phyloP scores from a whole-genome alignment of 1,140 invertebrate species.

The Eulimnadia texana region DNA sequence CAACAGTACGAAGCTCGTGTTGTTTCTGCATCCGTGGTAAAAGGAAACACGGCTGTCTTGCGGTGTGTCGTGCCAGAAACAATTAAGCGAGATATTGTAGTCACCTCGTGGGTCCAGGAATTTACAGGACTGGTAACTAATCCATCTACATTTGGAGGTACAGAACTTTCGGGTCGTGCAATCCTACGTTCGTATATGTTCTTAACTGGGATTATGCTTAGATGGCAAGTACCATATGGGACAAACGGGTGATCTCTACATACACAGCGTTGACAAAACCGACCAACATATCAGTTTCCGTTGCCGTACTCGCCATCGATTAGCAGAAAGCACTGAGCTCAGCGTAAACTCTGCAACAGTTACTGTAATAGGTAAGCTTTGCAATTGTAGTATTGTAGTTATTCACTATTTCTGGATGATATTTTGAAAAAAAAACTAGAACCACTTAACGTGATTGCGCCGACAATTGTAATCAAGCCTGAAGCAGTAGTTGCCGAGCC shows the following conservation, averaged over 20 bases:
- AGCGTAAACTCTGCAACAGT: neutral
- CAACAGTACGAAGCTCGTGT: constrained; percentile 63
- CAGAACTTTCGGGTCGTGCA: too few relatives aligned
- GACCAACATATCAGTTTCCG: constrained; percentile 3
- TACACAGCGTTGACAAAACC: constrained; percentile 1
- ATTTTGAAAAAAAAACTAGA: neutral
- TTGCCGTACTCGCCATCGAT: constrained; percentile 6
- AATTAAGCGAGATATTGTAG: constrained; percentile 63
- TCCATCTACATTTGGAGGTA: constrained; percentile 6
- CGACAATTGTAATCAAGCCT: neutral
- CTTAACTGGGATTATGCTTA: neutral
- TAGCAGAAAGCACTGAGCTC: neutral
- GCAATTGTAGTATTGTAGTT: neutral
- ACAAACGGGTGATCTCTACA: neutral
- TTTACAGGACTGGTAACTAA: constrained; percentile 57
- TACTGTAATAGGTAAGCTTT: neutral
- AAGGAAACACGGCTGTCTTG: constrained; percentile 64
- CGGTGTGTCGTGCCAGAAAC: constrained; percentile 64
- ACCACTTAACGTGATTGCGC: neutral
- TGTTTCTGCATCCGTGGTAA: constrained; percentile 54
- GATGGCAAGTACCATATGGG: constrained; percentile 7
- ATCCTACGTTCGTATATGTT: neutral
- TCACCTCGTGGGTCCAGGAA: constrained; percentile 68
- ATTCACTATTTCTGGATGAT: neutral
- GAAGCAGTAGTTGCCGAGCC: neutral